These are phyloP conservation scores for Enteromius anoplus DNA, from an alignment of 2,797 vertebrate species.

Conservation along the genomic window DNA sequence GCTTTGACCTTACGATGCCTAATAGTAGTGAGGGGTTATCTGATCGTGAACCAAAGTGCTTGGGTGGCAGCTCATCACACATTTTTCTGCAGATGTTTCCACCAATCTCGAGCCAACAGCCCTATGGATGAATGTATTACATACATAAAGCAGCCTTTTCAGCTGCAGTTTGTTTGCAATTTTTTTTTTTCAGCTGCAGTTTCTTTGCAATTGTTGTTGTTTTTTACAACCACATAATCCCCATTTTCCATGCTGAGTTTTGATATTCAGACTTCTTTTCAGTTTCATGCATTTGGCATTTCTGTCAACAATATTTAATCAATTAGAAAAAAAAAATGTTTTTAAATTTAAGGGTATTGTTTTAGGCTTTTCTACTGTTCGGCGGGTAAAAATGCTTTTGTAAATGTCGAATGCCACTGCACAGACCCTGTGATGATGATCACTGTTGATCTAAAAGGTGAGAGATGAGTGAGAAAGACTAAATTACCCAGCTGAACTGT, in stretches of 20 bases:
- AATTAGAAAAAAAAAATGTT: slow-evolving; percentile 68
- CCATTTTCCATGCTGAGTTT: slow-evolving; percentile 58
- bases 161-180: slow-evolving; percentile 61
- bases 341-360: slow-evolving; percentile 68
- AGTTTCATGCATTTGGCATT: slow-evolving; percentile 71
- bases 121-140: slow-evolving; percentile 84
- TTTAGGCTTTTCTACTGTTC: slow-evolving; percentile 73
- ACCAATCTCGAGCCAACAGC: slow-evolving; percentile 63
- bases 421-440: slow-evolving; percentile 62
- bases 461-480: slow-evolving; percentile 74
- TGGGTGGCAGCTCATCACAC: slow-evolving; percentile 62
- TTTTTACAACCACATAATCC: slow-evolving; percentile 63
- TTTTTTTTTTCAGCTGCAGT: slow-evolving; percentile 68
- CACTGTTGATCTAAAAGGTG: slow-evolving; percentile 44
- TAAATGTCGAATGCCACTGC: slow-evolving; percentile 73
- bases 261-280: slow-evolving; percentile 67
- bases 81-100: slow-evolving; percentile 61
- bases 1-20: slow-evolving; percentile 50
- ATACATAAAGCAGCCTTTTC: slow-evolving; percentile 80
- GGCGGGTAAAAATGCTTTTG: slow-evolving; percentile 75
- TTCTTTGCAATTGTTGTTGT: slow-evolving; percentile 54
- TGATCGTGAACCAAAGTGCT: slow-evolving; percentile 65
- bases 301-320: slow-evolving; percentile 67
- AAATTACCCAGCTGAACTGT: slow-evolving; percentile 74
- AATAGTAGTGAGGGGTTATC: slow-evolving; percentile 52